Base-by-base conservation (phyloP, 1,140 invertebrate genomes). In the Achroia grisella region DNA sequence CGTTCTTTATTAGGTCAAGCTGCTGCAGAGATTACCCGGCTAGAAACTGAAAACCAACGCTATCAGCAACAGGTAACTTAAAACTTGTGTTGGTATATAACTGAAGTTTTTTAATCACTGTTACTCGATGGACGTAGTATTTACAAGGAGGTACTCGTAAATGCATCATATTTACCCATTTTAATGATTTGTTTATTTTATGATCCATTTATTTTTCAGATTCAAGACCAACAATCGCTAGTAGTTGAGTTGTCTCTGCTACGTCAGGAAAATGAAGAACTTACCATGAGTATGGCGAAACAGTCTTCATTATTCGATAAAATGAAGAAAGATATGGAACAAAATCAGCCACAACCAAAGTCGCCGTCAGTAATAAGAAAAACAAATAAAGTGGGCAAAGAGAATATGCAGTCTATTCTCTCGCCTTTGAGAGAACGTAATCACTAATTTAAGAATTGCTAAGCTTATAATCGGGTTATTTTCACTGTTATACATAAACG, bases 221-320 rank as follows among this genome's bases (percentile, higher is more conserved):
- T 85, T 44, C 72, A 85, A 62, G 81, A 85, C 47, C 81, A 85
- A 47, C 81, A 85, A 28, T 85, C 81, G 0, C 28, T 85, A 4
- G 81, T 82, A 1, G 78, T 85, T 1, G 81, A 85, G 41, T 43
- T 85, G n/a, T 85, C 81, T 6, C 32, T 85, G 1, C 70, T 85
- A 6, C 73, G 77, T 13, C 79, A 85, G 58, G 81, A 85, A 46
- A 85, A 85, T 43, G 79, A 83, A 48, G 79, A 85, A 42, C 48
- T 85, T 8, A 65, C 69, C 0, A 71, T 82, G 66, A 73, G 70
- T 0, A 49, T 79, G 0, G 75, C 79, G 0, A 85, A 81, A 45
- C 79, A 83, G 49, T 67, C 74, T 0, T 85, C 79, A 13, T 51
- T 85, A 10, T 71, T 85, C 37, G 81, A 85, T 34, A 80, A 83